Percentiles rank a stretch among this genome's conserved stretches.
These are phyloP conservation scores for Diplosoma virens DNA, from an alignment of 23 tunicate genomes.

Conservation along the genomic window DNA sequence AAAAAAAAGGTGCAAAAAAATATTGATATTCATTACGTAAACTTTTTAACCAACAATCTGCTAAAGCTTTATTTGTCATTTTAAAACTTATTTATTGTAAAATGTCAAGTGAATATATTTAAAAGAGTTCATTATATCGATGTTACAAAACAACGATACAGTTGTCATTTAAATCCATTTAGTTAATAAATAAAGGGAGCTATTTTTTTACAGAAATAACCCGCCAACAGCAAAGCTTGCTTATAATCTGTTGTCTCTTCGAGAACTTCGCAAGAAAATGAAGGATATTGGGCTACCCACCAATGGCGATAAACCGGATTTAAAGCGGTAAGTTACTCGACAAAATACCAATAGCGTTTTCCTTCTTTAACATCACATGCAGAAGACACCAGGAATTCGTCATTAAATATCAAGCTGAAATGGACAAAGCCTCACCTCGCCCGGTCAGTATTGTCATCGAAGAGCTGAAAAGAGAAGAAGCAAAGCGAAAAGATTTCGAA, in stretches of 20 bases:
- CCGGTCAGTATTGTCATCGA: neutral
- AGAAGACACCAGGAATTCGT: constrained; percentile 48
- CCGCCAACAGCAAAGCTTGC: constrained; percentile 31
- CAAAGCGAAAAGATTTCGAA: constrained; percentile 3
- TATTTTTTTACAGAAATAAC: constrained; percentile 8
- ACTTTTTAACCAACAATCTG: neutral
- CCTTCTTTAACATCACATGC: neutral
- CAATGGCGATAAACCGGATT: constrained; percentile 34
- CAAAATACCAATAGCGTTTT: neutral
- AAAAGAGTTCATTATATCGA: neutral
- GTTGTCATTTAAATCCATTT: neutral
- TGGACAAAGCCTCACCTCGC: constrained; percentile 34
- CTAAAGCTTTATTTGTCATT: neutral
- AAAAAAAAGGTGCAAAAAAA: constrained; percentile 9
- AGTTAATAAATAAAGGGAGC: neutral
- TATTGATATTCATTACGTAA: neutral
- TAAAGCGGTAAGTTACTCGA: constrained; percentile 15
- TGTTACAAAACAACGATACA: neutral
- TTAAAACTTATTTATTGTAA: neutral
- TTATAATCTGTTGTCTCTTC: constrained; percentile 28
- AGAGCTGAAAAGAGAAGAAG: constrained; percentile 38
- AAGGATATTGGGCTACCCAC: constrained; percentile 44
- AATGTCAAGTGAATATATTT: neutral
- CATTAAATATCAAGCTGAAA: constrained; percentile 36
- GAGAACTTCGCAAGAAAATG: constrained; percentile 28